Percentiles rank a stretch among this genome's conserved stretches.
Conservation (phyloP, 2,888 invertebrate species). For the Ormia ochracea region DNA sequence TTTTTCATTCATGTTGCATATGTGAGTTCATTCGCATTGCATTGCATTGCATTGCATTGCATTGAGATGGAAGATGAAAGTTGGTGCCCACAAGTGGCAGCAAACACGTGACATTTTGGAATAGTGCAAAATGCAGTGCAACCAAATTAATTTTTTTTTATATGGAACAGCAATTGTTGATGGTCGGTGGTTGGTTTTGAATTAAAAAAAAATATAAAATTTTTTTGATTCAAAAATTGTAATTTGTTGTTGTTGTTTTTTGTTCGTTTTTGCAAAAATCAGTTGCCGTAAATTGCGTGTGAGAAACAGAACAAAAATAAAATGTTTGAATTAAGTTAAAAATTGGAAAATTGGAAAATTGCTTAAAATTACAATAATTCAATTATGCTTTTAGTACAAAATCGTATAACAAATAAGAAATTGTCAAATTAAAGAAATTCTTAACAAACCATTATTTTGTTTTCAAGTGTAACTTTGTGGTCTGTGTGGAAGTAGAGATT, state of each 20-base stretch:
- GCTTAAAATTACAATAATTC: constrained; percentile 23
- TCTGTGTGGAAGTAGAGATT: constrained; percentile 20
- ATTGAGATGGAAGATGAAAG: not conserved
- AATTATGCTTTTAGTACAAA: constrained; percentile 36
- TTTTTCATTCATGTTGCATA: constrained; percentile 22
- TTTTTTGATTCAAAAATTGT: not conserved
- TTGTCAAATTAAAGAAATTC: constrained; percentile 11
- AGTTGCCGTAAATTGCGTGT: constrained; percentile 45
- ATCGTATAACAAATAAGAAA: not conserved
- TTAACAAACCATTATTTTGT: constrained; percentile 37
- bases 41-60: not conserved
- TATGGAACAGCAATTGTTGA: not conserved
- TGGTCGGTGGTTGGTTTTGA: constrained; percentile 9
- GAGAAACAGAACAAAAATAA: constrained; percentile 41
- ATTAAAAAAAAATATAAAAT: not conserved
- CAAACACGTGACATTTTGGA: constrained; percentile 12
- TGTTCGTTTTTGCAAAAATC: too few relatives aligned
- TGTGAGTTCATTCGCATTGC: constrained; percentile 7
- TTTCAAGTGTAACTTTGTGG: not conserved
- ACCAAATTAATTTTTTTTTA: constrained; percentile 25
- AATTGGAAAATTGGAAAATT: constrained; percentile 38
- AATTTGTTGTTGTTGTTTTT: constrained; percentile 9
- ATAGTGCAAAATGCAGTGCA: constrained; percentile 36
- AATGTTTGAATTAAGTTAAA: constrained; percentile 33
- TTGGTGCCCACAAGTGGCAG: constrained; percentile 21